A percentile compares a stretch with the other conserved stretches of the same genome.
Evolutionary conservation across 2,888 invertebrate genomes (phyloP).

Genomic region (Quadroppia sp.): DNA sequence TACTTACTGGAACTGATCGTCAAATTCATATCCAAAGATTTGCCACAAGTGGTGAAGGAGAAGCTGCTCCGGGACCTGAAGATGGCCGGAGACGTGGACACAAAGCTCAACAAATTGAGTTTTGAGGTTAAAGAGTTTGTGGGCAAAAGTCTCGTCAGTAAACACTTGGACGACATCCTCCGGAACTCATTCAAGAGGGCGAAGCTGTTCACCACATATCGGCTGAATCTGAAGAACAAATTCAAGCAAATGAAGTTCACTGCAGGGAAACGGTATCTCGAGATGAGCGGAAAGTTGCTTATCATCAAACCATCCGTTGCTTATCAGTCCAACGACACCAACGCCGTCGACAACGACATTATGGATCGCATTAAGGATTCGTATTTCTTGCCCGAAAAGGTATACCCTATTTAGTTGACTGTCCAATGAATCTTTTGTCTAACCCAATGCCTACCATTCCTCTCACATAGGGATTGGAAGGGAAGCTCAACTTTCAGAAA

Average conservation of each 20-base stretch:
- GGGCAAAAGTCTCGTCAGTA: no score
- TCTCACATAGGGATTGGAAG: neutral
- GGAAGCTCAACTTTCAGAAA: neutral
- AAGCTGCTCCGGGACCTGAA: no score
- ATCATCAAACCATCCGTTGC: neutral
- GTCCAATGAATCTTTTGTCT: neutral
- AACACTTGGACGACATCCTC: no score
- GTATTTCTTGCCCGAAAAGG: neutral
- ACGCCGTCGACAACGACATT: neutral
- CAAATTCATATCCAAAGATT: no score
- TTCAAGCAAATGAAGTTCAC: neutral
- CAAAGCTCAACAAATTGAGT: no score
- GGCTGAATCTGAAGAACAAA: no score
- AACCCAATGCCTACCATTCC: neutral
- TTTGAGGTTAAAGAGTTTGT: no score
- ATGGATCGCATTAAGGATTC: neutral
- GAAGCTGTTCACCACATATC: no score
- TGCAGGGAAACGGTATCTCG: neutral
- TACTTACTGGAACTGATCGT: no score
- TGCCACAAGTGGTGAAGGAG: no score
- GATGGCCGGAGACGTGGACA: no score
- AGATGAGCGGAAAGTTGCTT: slow-evolving; percentile 3
- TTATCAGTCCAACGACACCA: neutral
- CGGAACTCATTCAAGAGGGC: no score
- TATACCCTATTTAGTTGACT: neutral